Percentiles rank a stretch among this genome's conserved stretches.
phyloP scores from a whole-genome alignment of 2,888 invertebrate species.

The Stegophylla sp. region DNA sequence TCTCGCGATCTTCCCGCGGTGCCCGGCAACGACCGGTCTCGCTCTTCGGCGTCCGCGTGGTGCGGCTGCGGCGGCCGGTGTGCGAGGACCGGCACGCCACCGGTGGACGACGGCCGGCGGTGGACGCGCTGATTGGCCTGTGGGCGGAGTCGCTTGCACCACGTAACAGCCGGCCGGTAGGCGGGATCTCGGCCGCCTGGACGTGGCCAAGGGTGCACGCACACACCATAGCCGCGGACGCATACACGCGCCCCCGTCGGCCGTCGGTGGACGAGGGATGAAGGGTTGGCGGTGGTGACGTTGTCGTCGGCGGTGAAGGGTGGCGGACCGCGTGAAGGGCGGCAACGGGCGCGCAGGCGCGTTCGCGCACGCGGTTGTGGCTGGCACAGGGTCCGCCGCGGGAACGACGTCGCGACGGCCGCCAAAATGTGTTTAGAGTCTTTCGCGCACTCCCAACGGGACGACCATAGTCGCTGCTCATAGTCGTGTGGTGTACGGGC shows the following conservation, averaged over 20 bases:
- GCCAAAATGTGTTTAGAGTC: conserved; percentile 65
- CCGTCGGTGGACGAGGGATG: neutral
- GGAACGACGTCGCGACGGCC: conserved; percentile 60
- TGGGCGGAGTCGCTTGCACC: conserved; percentile 63
- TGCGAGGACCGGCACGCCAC: conserved; percentile 40
- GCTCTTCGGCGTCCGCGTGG: conserved; percentile 35
- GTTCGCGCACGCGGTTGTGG: neutral
- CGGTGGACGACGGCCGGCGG: conserved; percentile 30
- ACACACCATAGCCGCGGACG: neutral
- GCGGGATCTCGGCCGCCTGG: conserved; percentile 17
- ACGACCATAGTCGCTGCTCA: conserved; percentile 35
- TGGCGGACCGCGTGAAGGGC: neutral
- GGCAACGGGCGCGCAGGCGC: neutral
- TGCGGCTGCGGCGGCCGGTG: conserved; percentile 37
- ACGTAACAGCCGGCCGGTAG: conserved; percentile 43
- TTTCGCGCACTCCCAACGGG: conserved; percentile 52
- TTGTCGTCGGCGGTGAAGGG: neutral
- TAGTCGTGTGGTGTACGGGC: no score
- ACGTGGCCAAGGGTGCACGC: conserved; percentile 61
- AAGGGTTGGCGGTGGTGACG: neutral
- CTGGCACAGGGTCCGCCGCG: conserved; percentile 63
- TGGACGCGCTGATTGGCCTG: conserved; percentile 63
- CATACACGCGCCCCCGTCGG: neutral
- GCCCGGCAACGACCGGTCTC: neutral
- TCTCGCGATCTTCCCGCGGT: no score